Evolutionary conservation across 2,113 vertebrate species (phyloP).

Genomic region (Pogona vitticeps): DNA sequence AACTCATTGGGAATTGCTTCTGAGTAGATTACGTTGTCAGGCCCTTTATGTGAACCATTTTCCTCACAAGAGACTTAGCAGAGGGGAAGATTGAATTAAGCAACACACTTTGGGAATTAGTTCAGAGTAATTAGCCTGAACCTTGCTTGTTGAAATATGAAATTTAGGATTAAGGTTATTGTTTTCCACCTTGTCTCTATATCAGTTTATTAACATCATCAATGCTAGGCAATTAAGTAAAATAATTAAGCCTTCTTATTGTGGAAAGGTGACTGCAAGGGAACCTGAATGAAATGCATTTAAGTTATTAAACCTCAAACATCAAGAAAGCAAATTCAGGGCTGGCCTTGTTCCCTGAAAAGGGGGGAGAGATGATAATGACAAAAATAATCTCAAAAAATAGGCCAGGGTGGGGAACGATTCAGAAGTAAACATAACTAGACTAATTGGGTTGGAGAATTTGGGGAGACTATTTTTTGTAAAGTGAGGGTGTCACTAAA

Average conservation of each 20-base stretch:
- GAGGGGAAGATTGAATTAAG: conserved; percentile 58
- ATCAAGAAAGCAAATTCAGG: neutral
- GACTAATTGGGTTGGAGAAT: neutral
- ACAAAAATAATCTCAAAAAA: neutral
- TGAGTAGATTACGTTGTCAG: neutral
- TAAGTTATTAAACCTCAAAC: conserved; percentile 24
- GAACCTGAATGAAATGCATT: conserved; percentile 5
- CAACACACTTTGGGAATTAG: conserved; percentile 48
- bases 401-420: neutral
- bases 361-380: neutral
- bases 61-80: conserved; percentile 38
- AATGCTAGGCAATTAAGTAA: conserved; percentile 37
- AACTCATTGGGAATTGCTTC: neutral
- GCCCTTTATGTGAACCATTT: conserved; percentile 45
- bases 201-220: conserved; percentile 49
- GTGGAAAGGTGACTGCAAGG: conserved; percentile 36
- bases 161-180: conserved; percentile 56
- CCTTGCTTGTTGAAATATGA: conserved; percentile 44
- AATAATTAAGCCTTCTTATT: conserved; percentile 36
- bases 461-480: neutral
- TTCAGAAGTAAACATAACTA: neutral
- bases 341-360: neutral
- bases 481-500: neutral
- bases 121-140: conserved; percentile 51
- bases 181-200: conserved; percentile 57